Percentiles rank a stretch among this genome's conserved stretches.
Evolutionary conservation across 23 tunicate species (phyloP).

Genomic region (Aplidium turbinatum): DNA sequence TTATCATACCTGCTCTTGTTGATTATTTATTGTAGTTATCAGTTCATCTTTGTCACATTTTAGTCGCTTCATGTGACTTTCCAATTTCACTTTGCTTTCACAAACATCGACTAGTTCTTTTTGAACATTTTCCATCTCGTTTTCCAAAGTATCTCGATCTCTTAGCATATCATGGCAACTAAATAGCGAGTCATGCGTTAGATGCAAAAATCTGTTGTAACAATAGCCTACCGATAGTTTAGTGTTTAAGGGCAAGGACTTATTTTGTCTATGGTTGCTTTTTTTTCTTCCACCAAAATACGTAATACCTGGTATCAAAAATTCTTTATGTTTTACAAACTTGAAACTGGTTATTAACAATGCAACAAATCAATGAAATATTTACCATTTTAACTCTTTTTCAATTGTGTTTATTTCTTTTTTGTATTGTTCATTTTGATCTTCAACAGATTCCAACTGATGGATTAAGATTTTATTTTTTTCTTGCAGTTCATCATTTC

Average conservation of each 20-base stretch:
- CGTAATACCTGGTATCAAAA: no score
- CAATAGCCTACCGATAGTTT: no score
- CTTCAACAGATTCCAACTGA: constrained; percentile 1
- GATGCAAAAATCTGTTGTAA: no score
- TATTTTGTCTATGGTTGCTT: no score
- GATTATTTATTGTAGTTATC: background rate
- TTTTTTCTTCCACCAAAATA: no score
- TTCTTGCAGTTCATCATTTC: background rate
- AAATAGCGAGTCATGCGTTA: no score
- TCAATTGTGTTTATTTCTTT: background rate
- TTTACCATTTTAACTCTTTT: background rate
- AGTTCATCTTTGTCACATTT: constrained; percentile 1
- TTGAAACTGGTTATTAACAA: no score
- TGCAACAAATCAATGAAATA: background rate
- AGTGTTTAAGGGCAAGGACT: no score
- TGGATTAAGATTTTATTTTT: background rate
- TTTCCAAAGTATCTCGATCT: constrained; percentile 7
- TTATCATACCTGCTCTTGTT: constrained; percentile 4
- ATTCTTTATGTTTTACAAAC: no score
- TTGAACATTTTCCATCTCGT: constrained; percentile 2
- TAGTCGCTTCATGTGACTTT: background rate
- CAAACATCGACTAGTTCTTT: background rate
- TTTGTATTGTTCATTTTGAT: background rate
- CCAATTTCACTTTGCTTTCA: background rate
- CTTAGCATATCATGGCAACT: no score